Conservation (phyloP, 1,140 invertebrate genomes). For the Phymorhynchus buccinoides region DNA sequence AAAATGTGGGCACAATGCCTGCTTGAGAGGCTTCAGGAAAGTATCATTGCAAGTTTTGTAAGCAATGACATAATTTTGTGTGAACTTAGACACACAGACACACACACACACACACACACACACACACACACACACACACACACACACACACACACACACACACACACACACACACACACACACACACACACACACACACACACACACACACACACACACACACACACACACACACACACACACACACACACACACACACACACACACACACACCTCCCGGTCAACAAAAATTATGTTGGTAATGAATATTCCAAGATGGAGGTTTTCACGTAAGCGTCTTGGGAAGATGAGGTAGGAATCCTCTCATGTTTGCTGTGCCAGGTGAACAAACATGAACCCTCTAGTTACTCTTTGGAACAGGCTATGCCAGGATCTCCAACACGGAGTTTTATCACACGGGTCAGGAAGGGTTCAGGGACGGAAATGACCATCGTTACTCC, state of each 20-base stretch:
- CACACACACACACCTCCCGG: too few species aligned
- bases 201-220: too few species aligned
- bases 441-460: slow-evolving; percentile 63
- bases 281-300: neutral
- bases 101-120: too few species aligned
- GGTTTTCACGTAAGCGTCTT: neutral
- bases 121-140: too few species aligned
- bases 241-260: neutral
- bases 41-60: too few species aligned
- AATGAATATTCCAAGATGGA: neutral
- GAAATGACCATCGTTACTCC: slow-evolving; percentile 62
- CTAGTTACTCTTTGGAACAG: slow-evolving; percentile 41
- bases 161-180: too few species aligned
- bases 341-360: neutral
- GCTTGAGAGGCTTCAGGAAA: too few species aligned
- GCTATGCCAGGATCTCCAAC: slow-evolving; percentile 60
- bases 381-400: neutral
- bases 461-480: slow-evolving; percentile 62
- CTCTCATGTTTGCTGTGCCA: neutral
- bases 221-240: slow-evolving; percentile 3
- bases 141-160: too few species aligned
- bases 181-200: too few species aligned
- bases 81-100: too few species aligned
- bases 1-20: too few species aligned
- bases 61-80: too few species aligned